These are phyloP conservation scores for Melanotaenia parkinsoni DNA, from an alignment of 2,797 vertebrate genomes.

Conservation along the genomic window DNA sequence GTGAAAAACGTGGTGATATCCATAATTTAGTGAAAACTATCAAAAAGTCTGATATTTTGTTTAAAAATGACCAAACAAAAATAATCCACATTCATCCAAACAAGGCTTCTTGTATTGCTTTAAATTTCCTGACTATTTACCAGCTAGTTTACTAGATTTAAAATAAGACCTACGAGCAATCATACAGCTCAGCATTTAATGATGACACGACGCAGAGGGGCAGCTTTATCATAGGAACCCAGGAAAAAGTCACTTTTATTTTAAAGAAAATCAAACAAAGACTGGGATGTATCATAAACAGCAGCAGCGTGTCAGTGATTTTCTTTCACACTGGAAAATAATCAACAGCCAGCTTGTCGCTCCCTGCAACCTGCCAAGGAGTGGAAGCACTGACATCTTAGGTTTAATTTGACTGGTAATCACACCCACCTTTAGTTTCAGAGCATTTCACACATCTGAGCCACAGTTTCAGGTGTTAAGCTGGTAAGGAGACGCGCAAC, in stretches of 20 bases:
- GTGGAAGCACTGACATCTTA: conserved; percentile 78
- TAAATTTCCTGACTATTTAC: not conserved
- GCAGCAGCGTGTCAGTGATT: conserved; percentile 52
- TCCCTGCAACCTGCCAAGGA: conserved; percentile 73
- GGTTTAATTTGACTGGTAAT: conserved; percentile 86
- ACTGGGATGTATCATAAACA: conserved; percentile 36
- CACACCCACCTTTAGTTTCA: conserved; percentile 84
- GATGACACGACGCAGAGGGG: not conserved
- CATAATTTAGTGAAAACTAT: too few relatives aligned
- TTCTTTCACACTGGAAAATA: conserved; percentile 68
- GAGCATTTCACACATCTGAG: conserved; percentile 82
- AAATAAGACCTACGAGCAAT: not conserved
- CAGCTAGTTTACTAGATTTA: not conserved
- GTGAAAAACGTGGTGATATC: too few relatives aligned
- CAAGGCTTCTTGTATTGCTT: too few relatives aligned
- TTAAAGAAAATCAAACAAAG: conserved; percentile 52
- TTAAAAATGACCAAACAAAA: too few relatives aligned
- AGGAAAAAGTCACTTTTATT: conserved; percentile 12
- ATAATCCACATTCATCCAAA: too few relatives aligned
- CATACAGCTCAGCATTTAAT: conserved; percentile 9
- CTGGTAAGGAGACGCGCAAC: conserved; percentile 68
- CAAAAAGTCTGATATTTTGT: too few relatives aligned
- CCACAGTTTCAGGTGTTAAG: conserved; percentile 82
- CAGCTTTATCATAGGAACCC: conserved; percentile 22
- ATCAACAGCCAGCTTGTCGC: conserved; percentile 76